Evolutionary conservation across 2,888 invertebrate species (phyloP).

Genomic region (Panopea generosa): DNA sequence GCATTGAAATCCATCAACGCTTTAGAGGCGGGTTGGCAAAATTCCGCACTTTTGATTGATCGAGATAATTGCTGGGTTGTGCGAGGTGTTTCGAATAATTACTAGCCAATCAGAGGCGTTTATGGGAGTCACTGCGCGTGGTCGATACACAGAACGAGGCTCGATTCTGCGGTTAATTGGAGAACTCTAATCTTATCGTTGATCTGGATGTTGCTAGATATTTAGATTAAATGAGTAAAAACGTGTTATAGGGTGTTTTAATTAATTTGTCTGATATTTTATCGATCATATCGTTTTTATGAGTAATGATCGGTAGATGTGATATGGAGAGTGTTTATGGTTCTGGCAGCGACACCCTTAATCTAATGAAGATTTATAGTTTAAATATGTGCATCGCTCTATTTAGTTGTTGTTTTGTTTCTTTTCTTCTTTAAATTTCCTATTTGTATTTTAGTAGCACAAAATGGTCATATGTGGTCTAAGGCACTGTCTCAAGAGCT

Average conservation of each 20-base stretch:
- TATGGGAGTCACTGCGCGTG: constrained; percentile 47
- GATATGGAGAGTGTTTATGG: neutral
- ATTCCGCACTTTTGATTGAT: constrained; percentile 53
- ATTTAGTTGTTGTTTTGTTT: too few species aligned
- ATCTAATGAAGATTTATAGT: constrained; percentile 11
- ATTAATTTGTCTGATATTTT: constrained; percentile 55
- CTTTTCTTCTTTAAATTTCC: too few species aligned
- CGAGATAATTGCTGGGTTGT: constrained; percentile 45
- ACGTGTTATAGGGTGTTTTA: constrained; percentile 36
- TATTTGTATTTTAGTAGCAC: too few species aligned
- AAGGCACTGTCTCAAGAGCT: too few species aligned
- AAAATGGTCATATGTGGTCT: too few species aligned
- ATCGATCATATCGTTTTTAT: constrained; percentile 25
- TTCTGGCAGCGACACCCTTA: too few species aligned
- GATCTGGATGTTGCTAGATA: constrained; percentile 38
- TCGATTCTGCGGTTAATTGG: constrained; percentile 3
- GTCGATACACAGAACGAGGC: constrained; percentile 33
- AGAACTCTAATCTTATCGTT: constrained; percentile 20
- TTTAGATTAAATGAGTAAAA: constrained; percentile 32
- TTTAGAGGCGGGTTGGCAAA: constrained; percentile 25
- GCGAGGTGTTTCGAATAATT: constrained; percentile 50
- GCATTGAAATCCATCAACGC: constrained; percentile 43
- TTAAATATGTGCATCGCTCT: too few species aligned
- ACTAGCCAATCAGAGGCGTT: constrained; percentile 62
- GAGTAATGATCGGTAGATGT: neutral